Conservation (phyloP, 2,113 vertebrate genomes). For the Amphiprion percula region DNA sequence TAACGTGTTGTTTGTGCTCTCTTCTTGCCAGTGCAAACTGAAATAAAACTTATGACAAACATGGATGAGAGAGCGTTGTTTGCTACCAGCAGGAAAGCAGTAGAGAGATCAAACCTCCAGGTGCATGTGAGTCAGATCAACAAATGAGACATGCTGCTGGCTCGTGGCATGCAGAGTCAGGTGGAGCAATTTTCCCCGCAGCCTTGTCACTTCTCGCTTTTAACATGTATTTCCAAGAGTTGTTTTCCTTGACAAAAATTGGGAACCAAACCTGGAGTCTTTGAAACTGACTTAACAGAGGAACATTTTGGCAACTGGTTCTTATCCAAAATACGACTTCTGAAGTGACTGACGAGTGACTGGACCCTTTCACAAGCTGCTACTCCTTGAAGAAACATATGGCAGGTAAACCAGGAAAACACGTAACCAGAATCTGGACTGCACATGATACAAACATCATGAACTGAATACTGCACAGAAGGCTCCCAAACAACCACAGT, state of each 20-base stretch:
- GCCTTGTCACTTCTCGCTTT: conserved; percentile 21
- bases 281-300: conserved; percentile 13
- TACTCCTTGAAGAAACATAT: not conserved
- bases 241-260: conserved; percentile 34
- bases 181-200: conserved; percentile 54
- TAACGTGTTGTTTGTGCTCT: not conserved
- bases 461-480: not conserved
- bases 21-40: conserved; percentile 7
- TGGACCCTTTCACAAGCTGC: conserved; percentile 19
- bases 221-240: conserved; percentile 9
- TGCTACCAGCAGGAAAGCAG: conserved; percentile 46
- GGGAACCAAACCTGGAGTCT: not conserved
- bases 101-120: conserved; percentile 58
- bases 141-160: conserved; percentile 52
- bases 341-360: conserved; percentile 22
- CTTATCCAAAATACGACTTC: conserved; percentile 11
- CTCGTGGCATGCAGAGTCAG: conserved; percentile 58
- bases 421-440: not conserved
- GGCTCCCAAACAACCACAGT: not conserved
- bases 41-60: conserved; percentile 36
- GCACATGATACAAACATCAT: not conserved
- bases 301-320: not conserved
- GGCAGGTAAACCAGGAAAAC: not conserved
- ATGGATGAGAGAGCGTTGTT: conserved; percentile 17
- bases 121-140: conserved; percentile 61